Evolutionary conservation across 2,113 vertebrate species (phyloP).

Genomic region (Rousettus leschenaultii): DNA sequence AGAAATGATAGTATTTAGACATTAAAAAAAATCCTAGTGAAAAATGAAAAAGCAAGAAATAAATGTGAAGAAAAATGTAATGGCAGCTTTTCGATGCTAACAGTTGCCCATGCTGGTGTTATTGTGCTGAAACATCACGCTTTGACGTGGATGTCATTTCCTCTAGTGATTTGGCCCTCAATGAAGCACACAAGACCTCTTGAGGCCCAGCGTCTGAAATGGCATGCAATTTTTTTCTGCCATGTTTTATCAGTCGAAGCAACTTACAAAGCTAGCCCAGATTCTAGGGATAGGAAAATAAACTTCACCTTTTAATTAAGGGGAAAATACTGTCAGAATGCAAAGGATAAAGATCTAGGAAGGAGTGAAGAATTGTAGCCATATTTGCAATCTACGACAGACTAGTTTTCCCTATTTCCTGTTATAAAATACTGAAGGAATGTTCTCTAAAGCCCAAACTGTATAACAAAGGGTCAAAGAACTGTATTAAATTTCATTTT

Average conservation of each 20-base stretch:
- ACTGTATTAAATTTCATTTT: not conserved
- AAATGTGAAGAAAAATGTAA: not conserved
- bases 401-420: not conserved
- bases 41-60: not conserved
- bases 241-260: not conserved
- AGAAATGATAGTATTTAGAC: not conserved
- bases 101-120: not conserved
- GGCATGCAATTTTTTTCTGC: not conserved
- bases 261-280: not conserved
- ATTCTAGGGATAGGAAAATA: not conserved
- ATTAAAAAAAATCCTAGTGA: not conserved
- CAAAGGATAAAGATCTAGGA: not conserved
- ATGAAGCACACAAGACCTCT: fast-evolving
- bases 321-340: not conserved
- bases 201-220: not conserved
- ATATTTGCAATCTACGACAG: not conserved
- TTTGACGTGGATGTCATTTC: not conserved
- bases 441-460: not conserved
- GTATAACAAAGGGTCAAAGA: not conserved
- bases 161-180: not conserved
- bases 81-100: not conserved
- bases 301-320: not conserved
- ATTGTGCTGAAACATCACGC: not conserved
- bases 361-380: not conserved
- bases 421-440: not conserved